Evolutionary conservation across 2,888 invertebrate genomes (phyloP).

Genomic region (Mythimna ferrago): DNA sequence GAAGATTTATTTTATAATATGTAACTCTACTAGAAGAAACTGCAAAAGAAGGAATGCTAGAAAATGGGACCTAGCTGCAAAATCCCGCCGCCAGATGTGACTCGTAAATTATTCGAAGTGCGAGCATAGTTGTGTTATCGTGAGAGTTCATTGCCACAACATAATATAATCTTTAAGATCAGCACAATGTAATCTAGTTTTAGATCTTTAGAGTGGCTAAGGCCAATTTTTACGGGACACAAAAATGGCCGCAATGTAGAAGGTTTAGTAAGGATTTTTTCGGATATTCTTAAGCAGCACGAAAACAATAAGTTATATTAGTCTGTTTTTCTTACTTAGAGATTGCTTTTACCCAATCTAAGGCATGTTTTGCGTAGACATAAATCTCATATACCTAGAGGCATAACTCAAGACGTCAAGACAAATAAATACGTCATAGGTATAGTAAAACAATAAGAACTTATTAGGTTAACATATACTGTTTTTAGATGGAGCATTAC

Average conservation of each 20-base stretch:
- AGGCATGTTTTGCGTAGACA: no score
- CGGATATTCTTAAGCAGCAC: not conserved
- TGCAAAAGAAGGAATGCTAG: conserved; percentile 32
- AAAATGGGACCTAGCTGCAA: conserved; percentile 40
- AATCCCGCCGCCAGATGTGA: conserved; percentile 37
- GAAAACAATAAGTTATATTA: not conserved
- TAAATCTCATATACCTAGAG: no score
- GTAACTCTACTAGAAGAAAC: conserved; percentile 18
- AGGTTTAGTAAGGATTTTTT: not conserved
- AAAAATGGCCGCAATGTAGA: not conserved
- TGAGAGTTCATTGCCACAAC: conserved; percentile 20
- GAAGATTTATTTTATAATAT: conserved; percentile 30
- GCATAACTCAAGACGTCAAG: no score
- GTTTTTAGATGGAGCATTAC: no score
- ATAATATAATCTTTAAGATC: no score
- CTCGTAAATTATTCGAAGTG: conserved; percentile 47
- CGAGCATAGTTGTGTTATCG: conserved; percentile 14
- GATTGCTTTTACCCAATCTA: no score
- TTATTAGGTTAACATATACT: no score
- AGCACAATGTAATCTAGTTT: no score
- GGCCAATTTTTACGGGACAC: not conserved
- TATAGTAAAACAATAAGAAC: no score
- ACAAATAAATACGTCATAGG: no score
- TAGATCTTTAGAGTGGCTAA: not conserved
- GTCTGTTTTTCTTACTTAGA: no score